Percentiles rank a stretch among this genome's conserved stretches.
These are phyloP conservation scores for Anastatus disparis DNA, from an alignment of 1,140 invertebrate species.

Conservation along the genomic window DNA sequence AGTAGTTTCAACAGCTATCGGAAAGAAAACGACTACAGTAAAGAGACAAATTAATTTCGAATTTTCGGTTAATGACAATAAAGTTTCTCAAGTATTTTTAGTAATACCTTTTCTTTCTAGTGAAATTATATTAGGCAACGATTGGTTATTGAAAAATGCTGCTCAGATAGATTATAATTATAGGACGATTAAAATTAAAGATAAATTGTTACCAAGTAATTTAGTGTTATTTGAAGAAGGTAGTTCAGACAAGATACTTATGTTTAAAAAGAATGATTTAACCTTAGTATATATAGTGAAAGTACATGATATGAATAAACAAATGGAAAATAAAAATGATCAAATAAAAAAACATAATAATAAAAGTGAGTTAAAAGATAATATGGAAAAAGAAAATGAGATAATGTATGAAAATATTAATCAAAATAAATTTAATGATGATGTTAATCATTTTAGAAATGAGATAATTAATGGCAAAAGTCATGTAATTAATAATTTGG, in stretches of 20 bases:
- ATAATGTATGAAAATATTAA: not conserved
- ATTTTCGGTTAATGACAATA: not conserved
- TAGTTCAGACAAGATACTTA: not conserved
- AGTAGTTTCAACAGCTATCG: not conserved
- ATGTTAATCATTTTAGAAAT: no score
- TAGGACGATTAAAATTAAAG: not conserved
- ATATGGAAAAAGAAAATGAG: not conserved
- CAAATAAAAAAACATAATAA: no score
- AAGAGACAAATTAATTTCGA: not conserved
- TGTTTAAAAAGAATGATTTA: not conserved
- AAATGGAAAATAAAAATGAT: not conserved
- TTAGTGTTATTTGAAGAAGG: not conserved
- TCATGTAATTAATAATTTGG: not conserved
- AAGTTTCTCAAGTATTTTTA: not conserved
- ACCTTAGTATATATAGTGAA: not conserved
- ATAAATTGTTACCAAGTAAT: not conserved
- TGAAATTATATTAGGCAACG: conserved; percentile 2
- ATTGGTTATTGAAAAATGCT: not conserved
- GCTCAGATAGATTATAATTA: not conserved
- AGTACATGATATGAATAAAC: not conserved
- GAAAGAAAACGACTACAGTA: not conserved
- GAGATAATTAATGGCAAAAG: not conserved
- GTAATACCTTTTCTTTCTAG: not conserved
- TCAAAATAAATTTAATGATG: not conserved
- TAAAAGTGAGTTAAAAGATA: not conserved